phyloP scores from a whole-genome alignment of 2,888 invertebrate genomes.

The Amiota mariae region DNA sequence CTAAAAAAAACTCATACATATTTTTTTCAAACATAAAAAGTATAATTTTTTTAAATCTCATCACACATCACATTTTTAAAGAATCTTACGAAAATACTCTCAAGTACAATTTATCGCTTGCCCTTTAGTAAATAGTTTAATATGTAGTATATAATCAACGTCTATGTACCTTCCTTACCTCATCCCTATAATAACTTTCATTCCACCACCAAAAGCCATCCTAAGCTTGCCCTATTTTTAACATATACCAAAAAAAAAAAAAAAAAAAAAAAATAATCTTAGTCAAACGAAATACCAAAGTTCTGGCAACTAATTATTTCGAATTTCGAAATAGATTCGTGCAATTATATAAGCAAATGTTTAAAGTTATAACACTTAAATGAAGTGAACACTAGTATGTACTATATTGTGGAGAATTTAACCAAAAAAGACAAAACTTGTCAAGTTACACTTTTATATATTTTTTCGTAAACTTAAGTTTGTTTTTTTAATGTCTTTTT shows the following conservation, averaged over 20 bases:
- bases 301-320: conserved; percentile 8
- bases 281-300: conserved; percentile 22
- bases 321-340: conserved; percentile 21
- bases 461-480: neutral
- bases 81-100: neutral
- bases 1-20: conserved; percentile 61
- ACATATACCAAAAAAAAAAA: neutral
- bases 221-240: conserved; percentile 4
- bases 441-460: neutral
- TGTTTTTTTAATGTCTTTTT: neutral
- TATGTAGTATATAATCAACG: neutral
- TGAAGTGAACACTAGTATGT: conserved; percentile 8
- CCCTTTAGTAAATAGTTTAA: conserved; percentile 20
- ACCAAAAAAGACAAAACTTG: conserved; percentile 7
- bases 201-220: neutral
- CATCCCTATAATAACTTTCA: conserved; percentile 4
- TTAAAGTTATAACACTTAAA: conserved; percentile 18
- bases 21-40: conserved; percentile 21
- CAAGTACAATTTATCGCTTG: conserved; percentile 25
- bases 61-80: neutral
- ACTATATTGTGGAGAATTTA: neutral
- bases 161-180: neutral
- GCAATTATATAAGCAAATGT: conserved; percentile 27
- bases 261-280: neutral
- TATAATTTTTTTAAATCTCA: conserved; percentile 12